Base-by-base conservation (phyloP, 2,797 vertebrate genomes). In the Aulostomus chinensis region DNA sequence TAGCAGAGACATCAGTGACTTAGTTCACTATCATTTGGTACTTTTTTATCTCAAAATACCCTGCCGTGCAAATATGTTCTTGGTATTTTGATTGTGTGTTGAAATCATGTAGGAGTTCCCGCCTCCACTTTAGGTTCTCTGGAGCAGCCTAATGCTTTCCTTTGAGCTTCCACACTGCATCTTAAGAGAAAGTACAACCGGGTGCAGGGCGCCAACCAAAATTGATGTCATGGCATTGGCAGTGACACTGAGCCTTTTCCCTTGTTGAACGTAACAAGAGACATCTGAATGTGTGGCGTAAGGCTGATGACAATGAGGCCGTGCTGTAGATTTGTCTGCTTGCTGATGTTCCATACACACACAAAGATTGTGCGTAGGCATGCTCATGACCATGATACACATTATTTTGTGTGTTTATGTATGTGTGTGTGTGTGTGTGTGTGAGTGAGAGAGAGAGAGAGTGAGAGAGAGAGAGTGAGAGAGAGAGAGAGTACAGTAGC, bases 291-390 rank as follows among this genome's bases (percentile, higher is more conserved):
- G 1, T 48, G 37, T n/a, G n/a, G n/a, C n/a, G n/a, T n/a, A n/a
- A n/a, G n/a, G n/a, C n/a, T n/a, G n/a, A n/a, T n/a, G n/a, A n/a
- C n/a, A n/a, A n/a, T n/a, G n/a, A n/a, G n/a, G n/a, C n/a, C n/a
- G 32, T 13, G 2, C 35, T 24, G 40, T 35, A 16, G 50, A 40
- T 58, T 59, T 40, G 46, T 56, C 40, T 43, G 15, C 20, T 39
- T 46, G 13, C 45, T 36, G 11, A 50, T 53, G 40, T 64, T 54
- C 78, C 69, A 68, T 78, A 38, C 58, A 71, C 65, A 68, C 68
- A 59, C 72, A 73, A n/a, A n/a, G 62, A 68, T 35, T 59, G 26
- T 50, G 68, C 56, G 73, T 80, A 48, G 80, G 75, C n/a, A 48
- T 46, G 58, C 59, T 63, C 37, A 22, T 57, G 58, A 62, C 56